Evolutionary conservation across 2,797 vertebrate species (phyloP).

Genomic region (Cuculus canorus): DNA sequence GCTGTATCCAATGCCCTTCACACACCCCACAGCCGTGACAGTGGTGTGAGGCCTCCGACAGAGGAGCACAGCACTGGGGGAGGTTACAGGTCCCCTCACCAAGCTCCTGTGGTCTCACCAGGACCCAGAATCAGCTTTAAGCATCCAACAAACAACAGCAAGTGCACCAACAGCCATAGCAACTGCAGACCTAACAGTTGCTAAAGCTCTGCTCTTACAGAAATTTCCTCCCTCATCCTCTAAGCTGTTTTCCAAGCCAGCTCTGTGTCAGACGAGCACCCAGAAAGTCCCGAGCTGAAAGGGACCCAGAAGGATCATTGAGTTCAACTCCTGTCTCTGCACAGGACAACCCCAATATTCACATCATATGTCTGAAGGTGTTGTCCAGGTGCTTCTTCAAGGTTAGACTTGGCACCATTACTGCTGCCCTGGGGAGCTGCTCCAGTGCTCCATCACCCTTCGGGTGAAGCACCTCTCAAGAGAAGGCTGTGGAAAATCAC

Average conservation of each 20-base stretch:
- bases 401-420: too few species aligned
- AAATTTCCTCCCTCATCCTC: neutral
- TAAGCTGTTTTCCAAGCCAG: fast-evolving
- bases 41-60: fast-evolving
- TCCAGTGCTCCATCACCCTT: too few species aligned
- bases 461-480: neutral
- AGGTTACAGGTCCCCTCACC: neutral
- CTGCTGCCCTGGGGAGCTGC: too few species aligned
- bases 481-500: fast-evolving
- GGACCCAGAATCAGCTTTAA: neutral
- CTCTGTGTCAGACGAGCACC: fast-evolving
- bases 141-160: neutral
- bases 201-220: neutral
- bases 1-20: neutral
- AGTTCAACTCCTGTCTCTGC: too few species aligned
- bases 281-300: too few species aligned
- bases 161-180: fast-evolving
- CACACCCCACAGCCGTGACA: neutral
- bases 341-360: too few species aligned
- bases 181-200: neutral
- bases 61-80: too few species aligned
- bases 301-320: too few species aligned
- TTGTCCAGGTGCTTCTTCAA: too few species aligned
- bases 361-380: too few species aligned
- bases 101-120: neutral